These are phyloP conservation scores for Ptychochromis oligacanthus DNA, from an alignment of 2,113 vertebrate genomes.

Conservation along the genomic window DNA sequence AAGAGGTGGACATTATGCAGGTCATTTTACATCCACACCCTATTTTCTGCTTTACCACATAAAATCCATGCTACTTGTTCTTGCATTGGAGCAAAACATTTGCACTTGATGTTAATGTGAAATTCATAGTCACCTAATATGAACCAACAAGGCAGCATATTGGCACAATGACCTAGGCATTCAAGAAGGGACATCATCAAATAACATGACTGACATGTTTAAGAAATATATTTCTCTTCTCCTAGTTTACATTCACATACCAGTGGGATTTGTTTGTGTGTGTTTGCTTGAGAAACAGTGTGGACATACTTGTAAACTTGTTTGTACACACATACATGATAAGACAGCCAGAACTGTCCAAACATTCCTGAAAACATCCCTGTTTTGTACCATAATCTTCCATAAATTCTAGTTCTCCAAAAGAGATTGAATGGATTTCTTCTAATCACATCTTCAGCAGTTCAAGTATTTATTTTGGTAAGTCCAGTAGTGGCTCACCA, in stretches of 20 bases:
- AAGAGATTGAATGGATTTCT: slow-evolving; percentile 61
- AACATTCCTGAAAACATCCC: slow-evolving; percentile 39
- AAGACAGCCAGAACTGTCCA: slow-evolving; percentile 56
- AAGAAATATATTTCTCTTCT: background rate
- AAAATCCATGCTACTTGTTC: too few relatives aligned
- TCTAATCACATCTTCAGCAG: slow-evolving; percentile 61
- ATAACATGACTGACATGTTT: background rate
- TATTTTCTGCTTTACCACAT: too few relatives aligned
- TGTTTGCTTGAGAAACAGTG: background rate
- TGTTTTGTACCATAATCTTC: slow-evolving; percentile 53
- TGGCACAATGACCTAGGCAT: background rate
- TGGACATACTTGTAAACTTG: slow-evolving; percentile 23
- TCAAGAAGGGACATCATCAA: background rate
- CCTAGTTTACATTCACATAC: background rate
- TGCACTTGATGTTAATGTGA: too few relatives aligned
- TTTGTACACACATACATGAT: slow-evolving; percentile 44
- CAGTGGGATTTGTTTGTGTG: background rate
- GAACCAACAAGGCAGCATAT: too few relatives aligned
- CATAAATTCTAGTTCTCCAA: slow-evolving; percentile 46
- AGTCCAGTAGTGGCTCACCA: slow-evolving; percentile 44
- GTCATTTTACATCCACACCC: too few relatives aligned
- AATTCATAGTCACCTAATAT: too few relatives aligned
- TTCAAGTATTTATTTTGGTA: slow-evolving; percentile 71
- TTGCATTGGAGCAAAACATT: too few relatives aligned
- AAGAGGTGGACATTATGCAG: too few relatives aligned